phyloP scores from a whole-genome alignment of 2,797 vertebrate species.

The Acomys russatus region DNA sequence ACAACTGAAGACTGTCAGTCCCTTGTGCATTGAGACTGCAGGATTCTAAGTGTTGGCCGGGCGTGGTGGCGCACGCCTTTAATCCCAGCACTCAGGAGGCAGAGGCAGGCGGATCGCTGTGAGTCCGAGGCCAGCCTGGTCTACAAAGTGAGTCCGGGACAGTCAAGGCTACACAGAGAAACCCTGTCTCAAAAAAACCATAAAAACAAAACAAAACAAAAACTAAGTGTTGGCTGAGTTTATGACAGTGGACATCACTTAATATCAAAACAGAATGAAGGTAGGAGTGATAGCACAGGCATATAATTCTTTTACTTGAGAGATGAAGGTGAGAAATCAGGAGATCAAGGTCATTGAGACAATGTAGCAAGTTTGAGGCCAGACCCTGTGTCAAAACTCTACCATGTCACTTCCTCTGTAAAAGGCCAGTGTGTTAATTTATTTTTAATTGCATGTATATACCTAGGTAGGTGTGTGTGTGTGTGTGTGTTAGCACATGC shows the following conservation, averaged over 20 bases:
- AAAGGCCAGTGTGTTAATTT: not conserved
- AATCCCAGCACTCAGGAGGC: too few relatives aligned
- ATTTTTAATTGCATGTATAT: not conserved
- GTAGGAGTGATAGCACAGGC: not conserved
- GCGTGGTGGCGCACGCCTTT: too few relatives aligned
- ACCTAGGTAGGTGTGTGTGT: not conserved
- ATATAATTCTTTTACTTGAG: not conserved
- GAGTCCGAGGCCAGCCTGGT: too few relatives aligned
- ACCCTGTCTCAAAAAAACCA: too few relatives aligned
- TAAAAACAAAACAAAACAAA: too few relatives aligned
- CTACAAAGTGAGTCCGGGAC: too few relatives aligned
- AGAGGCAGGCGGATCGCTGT: too few relatives aligned
- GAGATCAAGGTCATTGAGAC: not conserved
- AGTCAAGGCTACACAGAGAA: too few relatives aligned
- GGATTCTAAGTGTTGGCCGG: not conserved
- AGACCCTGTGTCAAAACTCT: not conserved
- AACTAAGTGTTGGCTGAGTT: not conserved
- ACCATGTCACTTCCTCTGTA: not conserved
- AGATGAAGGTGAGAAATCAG: not conserved
- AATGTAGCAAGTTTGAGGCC: not conserved
- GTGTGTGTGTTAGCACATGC: not conserved
- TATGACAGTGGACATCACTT: not conserved
- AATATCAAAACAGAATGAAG: not conserved
- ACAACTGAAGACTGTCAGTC: not conserved
- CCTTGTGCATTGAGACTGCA: not conserved